Base-by-base conservation (phyloP, 2,888 invertebrate genomes). In the Pyrrhosoma nymphula region DNA sequence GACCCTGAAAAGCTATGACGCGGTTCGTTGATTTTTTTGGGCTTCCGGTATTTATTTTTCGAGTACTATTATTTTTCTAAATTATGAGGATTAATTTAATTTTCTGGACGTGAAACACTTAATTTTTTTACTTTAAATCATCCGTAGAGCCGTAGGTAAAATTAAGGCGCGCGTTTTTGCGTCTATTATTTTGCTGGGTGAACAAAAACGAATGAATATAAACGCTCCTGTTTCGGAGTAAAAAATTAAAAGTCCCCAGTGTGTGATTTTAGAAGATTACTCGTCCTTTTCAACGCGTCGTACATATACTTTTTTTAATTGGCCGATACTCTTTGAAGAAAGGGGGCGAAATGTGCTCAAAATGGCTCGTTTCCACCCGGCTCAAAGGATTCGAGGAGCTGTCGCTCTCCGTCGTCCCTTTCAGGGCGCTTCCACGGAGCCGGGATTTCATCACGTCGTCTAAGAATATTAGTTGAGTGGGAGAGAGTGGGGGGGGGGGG, bases 241-340 rank as follows among this genome's bases (percentile, higher is more conserved):
- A 82, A 82, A 82, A 35, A 82, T 18, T 26, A 20, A 10, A 30
- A 82, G 82, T 8, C 12, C 35, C 82, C 82, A 35, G 35, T 69
- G 26, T 26, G 47, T 69, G 93, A 26, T 93, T 47, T 93, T 55
- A 75, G 93, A 23, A 55, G 82, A 82, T 35, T 35, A 75, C 47
- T 55, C 39, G 93, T 93, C 47, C 47, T 93, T n/a, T n/a, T 69
- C n/a, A 18, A n/a, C n/a, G 26, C 14, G 63, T 35, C 47, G 4
- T 69, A 12, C 60, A 14, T 60, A 10, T 60, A 82, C 47, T 93
- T 39, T 93, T 91, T 93, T 93, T 93, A 93, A 93, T 93, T 93
- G 69, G 93, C 56, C 93, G n/a, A 93, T 93, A 93, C 63, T 63
- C 39, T 30, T 39, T 18, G 14, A 10, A 3, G 16, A 20, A 26